A percentile compares a stretch with the other conserved stretches of the same genome.
These are phyloP conservation scores for Phalera bucephala DNA, from an alignment of 2,888 invertebrate species.

Conservation along the genomic window DNA sequence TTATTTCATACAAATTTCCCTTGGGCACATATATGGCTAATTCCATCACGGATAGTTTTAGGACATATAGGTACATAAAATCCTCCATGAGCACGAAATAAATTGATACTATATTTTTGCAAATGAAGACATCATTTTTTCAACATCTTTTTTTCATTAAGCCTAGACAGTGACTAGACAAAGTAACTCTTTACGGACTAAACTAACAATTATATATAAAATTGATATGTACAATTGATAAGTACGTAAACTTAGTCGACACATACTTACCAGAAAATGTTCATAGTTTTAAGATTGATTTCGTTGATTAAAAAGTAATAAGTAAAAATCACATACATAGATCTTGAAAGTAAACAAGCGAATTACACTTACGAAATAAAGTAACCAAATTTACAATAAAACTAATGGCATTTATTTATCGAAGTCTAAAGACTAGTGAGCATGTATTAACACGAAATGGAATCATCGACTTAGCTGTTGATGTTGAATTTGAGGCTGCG, in stretches of 20 bases:
- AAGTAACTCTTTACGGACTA: constrained; percentile 35
- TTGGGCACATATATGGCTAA: not conserved
- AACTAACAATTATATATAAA: constrained; percentile 35
- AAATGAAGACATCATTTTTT: too few relatives aligned
- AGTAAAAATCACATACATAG: constrained; percentile 12
- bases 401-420: constrained; percentile 41
- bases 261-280: constrained; percentile 22
- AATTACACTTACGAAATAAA: constrained; percentile 29
- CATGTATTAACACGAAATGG: constrained; percentile 56
- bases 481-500: constrained; percentile 85
- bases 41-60: too few relatives aligned
- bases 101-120: too few relatives aligned
- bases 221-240: constrained; percentile 57
- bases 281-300: constrained; percentile 27
- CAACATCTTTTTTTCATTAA: constrained; percentile 21
- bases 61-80: too few relatives aligned
- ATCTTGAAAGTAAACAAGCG: constrained; percentile 18
- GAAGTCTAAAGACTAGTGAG: constrained; percentile 63
- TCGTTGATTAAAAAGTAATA: constrained; percentile 43
- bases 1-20: constrained; percentile 3
- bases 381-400: constrained; percentile 35
- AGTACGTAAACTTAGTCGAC: constrained; percentile 21
- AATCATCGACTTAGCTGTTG: constrained; percentile 66
- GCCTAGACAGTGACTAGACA: constrained; percentile 52
- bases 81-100: too few relatives aligned